Evolutionary conservation across 2,797 vertebrate species (phyloP), one percentile per base, ranked within the genome.

Genomic region (Distichodus sexfasciatus): DNA sequence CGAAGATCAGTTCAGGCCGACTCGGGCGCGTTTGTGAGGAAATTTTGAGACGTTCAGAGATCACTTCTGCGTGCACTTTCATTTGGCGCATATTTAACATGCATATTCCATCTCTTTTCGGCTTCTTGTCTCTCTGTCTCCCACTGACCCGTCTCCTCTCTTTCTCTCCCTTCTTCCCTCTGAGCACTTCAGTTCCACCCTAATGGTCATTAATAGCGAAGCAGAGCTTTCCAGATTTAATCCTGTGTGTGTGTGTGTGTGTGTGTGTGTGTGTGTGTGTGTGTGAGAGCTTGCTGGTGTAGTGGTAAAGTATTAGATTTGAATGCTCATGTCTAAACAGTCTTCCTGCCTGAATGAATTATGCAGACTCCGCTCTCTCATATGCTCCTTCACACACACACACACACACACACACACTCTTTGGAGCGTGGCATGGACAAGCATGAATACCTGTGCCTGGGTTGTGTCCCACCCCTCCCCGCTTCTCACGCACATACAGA

Each of bases 271-370:
- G 66, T 46, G 57, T 74, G 63, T 66, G 67, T 60, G 74, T 70
- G 67, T 66, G 46, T 48, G 35, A 23, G n/a, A n/a, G n/a, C n/a
- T n/a, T n/a, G n/a, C n/a, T n/a, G 35, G 14, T 15, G 35, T 28
- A 17, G 51, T 36, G 29, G 47, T n/a, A 54, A 21, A 62, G 68
- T 74, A 63, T 71, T 63, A 23, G 50, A 12, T 63, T 50, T 76
- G 74, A 76, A 71, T 66, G 43, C 62, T 66, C 23, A 44, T 69
- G 59, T 71, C 63, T 68, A 57, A 72, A 73, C 66, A 73, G 28
- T 21, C 40, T 66, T 69, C 46, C 48, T 64, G 72, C 69, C 47
- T 78, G 53, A 51, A 48, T 69, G 64, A 57, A 23, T 50, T 47
- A 11, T 15, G 29, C n/a, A n/a, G n/a, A n/a, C n/a, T n/a, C 15